Evolutionary conservation across 2,113 vertebrate species (phyloP).

Genomic region (Anhinga rufa): DNA sequence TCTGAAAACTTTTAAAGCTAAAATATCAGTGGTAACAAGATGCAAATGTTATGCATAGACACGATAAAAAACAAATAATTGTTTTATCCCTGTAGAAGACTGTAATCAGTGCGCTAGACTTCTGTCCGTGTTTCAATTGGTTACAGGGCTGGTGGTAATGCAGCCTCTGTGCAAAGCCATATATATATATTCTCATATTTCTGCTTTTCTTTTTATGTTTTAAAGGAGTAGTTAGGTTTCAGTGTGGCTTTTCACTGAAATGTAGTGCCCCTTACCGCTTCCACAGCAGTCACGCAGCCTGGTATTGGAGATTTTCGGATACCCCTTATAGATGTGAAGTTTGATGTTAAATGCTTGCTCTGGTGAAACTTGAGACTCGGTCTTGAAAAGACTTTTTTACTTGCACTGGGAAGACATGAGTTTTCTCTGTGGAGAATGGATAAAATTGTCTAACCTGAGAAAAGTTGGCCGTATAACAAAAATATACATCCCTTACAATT

Average conservation of each 20-base stretch:
- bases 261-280: neutral
- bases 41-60: conserved; percentile 48
- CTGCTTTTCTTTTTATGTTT: neutral
- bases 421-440: neutral
- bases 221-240: neutral
- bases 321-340: neutral
- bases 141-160: neutral
- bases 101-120: neutral
- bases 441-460: neutral
- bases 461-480: neutral
- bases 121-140: neutral
- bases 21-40: conserved; percentile 59
- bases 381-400: neutral
- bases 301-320: neutral
- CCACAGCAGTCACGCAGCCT: neutral
- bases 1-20: conserved; percentile 57
- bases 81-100: neutral
- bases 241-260: neutral
- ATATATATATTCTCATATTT: neutral
- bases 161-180: neutral
- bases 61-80: conserved; percentile 46
- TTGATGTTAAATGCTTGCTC: neutral
- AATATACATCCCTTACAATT: neutral
- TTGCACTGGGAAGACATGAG: fast-evolving
- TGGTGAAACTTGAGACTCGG: neutral